phyloP scores from a whole-genome alignment of 1,140 invertebrate genomes.

The Sycobia sp. region DNA sequence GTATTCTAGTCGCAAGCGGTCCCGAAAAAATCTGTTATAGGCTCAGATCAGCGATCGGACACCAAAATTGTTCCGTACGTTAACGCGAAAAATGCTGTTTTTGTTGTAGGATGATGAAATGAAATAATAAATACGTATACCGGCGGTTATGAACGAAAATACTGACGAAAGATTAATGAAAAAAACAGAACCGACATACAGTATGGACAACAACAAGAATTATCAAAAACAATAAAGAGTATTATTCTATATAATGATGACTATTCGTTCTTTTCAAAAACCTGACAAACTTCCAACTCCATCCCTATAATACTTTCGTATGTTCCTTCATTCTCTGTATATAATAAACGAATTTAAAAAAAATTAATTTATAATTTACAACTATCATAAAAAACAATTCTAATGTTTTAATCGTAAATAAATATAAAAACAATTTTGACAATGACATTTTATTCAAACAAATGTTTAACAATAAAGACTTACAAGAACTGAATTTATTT shows the following conservation, averaged over 20 bases:
- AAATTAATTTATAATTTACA: too few relatives aligned
- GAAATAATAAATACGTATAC: conserved; percentile 10
- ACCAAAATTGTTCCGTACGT: conserved; percentile 27
- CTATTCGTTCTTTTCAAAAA: conserved; percentile 35
- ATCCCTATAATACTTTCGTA: too few relatives aligned
- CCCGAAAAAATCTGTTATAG: conserved; percentile 24
- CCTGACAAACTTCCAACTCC: background rate
- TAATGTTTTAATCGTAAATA: too few relatives aligned
- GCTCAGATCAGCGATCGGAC: conserved; percentile 32
- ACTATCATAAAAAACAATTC: too few relatives aligned
- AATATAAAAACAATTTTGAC: too few relatives aligned
- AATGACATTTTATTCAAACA: too few relatives aligned
- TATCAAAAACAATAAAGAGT: conserved; percentile 63
- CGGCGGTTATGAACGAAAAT: conserved; percentile 22
- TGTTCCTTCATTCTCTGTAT: too few relatives aligned
- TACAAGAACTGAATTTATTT: too few relatives aligned
- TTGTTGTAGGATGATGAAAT: conserved; percentile 23
- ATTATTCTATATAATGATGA: conserved; percentile 61
- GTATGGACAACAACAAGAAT: conserved; percentile 57
- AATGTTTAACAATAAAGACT: too few relatives aligned
- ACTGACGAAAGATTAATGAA: conserved; percentile 15
- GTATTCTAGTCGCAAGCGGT: conserved; percentile 43
- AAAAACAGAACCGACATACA: conserved; percentile 42
- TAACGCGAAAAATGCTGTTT: conserved; percentile 28
- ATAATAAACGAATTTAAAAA: too few relatives aligned